A percentile compares a stretch with the other conserved stretches of the same genome.
Conservation (phyloP, 2,113 vertebrate genomes). For the Mesocricetus auratus region DNA sequence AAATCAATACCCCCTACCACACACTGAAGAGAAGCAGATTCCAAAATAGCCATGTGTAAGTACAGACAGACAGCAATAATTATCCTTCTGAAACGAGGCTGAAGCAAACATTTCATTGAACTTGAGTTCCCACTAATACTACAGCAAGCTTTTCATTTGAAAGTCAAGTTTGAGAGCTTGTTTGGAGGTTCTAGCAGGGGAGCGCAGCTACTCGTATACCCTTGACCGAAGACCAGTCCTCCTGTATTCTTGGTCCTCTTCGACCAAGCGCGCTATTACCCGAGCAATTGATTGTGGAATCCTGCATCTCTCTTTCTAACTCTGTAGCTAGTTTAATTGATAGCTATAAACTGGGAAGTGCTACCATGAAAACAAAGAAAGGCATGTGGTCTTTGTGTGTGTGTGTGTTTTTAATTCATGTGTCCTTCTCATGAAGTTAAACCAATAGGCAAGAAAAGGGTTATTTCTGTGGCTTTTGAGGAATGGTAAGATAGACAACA, state of each 20-base stretch:
- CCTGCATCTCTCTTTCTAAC: neutral
- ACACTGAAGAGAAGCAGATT: neutral
- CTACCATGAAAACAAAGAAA: neutral
- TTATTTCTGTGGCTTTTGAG: neutral
- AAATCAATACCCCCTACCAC: neutral
- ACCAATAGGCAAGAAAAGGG: neutral
- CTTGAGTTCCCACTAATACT: neutral
- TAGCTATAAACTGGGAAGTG: neutral
- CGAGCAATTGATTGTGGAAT: slow-evolving; percentile 2
- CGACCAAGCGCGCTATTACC: too few species aligned
- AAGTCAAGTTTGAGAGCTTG: neutral
- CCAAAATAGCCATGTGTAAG: neutral
- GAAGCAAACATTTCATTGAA: slow-evolving; percentile 2
- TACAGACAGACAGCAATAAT: neutral
- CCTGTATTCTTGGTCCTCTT: too few species aligned
- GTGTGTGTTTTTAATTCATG: neutral
- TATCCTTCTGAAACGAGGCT: neutral
- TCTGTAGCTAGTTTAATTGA: neutral
- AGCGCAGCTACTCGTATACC: too few species aligned
- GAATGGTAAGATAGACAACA: neutral
- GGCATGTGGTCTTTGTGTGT: neutral
- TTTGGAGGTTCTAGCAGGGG: too few species aligned
- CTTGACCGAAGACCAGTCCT: too few species aligned
- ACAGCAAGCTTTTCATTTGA: neutral
- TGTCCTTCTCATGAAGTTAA: neutral